Evolutionary conservation across 2,888 invertebrate genomes (phyloP).

Genomic region (Drosophila fulvimacula): DNA sequence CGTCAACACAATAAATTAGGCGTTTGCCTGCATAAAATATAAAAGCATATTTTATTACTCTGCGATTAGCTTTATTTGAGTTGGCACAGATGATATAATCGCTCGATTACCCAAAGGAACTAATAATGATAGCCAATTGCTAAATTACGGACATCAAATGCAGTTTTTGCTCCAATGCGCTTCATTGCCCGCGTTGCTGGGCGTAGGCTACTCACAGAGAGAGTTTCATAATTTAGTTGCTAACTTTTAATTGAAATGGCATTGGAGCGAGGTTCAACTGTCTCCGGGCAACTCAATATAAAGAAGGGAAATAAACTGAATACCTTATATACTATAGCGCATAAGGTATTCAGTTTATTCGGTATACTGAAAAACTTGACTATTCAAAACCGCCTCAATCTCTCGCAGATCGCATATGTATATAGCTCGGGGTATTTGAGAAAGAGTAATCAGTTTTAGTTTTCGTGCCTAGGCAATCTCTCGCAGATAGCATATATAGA

Average conservation of each 20-base stretch:
- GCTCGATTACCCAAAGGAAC: constrained; percentile 1
- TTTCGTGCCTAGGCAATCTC: neutral
- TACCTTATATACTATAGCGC: constrained; percentile 1
- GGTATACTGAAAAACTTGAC: no score
- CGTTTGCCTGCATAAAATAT: constrained; percentile 23
- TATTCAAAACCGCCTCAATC: no score
- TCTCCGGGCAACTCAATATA: constrained; percentile 1
- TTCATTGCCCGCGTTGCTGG: constrained; percentile 29
- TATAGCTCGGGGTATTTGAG: no score
- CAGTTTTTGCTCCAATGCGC: neutral
- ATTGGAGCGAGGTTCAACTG: constrained; percentile 36
- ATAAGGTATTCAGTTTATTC: no score
- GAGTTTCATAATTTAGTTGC: constrained; percentile 47
- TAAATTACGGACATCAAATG: constrained; percentile 1
- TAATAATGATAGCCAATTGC: constrained; percentile 12
- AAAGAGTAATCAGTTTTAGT: no score
- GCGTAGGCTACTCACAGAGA: constrained; percentile 42
- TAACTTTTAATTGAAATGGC: constrained; percentile 66
- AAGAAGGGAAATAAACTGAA: neutral
- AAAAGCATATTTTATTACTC: constrained; percentile 51
- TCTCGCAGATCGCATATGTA: no score
- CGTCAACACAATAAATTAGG: constrained; percentile 44
- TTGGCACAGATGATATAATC: constrained; percentile 34
- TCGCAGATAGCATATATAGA: no score
- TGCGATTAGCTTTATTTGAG: constrained; percentile 20